These are phyloP conservation scores for Parotocinclus haroldoi DNA, from an alignment of 2,797 vertebrate genomes.

Conservation along the genomic window DNA sequence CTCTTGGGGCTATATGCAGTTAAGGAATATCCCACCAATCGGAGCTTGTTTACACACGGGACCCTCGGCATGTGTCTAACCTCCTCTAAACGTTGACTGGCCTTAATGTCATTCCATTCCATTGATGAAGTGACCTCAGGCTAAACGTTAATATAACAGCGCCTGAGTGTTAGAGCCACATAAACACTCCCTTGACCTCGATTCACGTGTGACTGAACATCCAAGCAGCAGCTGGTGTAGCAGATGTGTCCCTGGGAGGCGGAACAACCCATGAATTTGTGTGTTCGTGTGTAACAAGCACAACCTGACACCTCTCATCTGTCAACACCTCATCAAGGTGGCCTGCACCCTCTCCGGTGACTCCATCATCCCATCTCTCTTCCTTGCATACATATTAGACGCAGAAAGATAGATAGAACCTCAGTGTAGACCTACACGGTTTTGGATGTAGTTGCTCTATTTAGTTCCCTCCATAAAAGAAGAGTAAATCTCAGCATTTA, in stretches of 20 bases:
- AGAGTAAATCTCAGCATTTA: not conserved
- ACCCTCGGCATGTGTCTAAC: not conserved
- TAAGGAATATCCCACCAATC: not conserved
- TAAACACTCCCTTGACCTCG: constrained; percentile 23
- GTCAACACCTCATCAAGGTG: constrained; percentile 40
- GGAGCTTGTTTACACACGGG: not conserved
- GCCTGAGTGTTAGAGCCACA: constrained; percentile 9
- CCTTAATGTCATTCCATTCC: constrained; percentile 8
- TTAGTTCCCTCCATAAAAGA: not conserved
- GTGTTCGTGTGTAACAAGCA: constrained; percentile 26
- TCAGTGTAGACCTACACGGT: not conserved
- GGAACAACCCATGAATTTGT: constrained; percentile 36
- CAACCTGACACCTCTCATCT: constrained; percentile 36
- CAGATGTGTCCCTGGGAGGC: constrained; percentile 40
- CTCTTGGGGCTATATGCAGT: not conserved
- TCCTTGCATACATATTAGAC: not conserved
- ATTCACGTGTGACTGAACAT: constrained; percentile 13
- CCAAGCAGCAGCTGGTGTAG: constrained; percentile 30
- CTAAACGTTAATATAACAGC: constrained; percentile 28
- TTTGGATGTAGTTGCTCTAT: not conserved
- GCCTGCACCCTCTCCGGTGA: constrained; percentile 13
- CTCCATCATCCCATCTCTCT: constrained; percentile 13
- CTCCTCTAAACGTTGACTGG: constrained; percentile 2
- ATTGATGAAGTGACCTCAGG: constrained; percentile 18
- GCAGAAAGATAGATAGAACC: not conserved